phyloP scores from a whole-genome alignment of 2,113 vertebrate genomes.

The Ceuthmochares aereus region DNA sequence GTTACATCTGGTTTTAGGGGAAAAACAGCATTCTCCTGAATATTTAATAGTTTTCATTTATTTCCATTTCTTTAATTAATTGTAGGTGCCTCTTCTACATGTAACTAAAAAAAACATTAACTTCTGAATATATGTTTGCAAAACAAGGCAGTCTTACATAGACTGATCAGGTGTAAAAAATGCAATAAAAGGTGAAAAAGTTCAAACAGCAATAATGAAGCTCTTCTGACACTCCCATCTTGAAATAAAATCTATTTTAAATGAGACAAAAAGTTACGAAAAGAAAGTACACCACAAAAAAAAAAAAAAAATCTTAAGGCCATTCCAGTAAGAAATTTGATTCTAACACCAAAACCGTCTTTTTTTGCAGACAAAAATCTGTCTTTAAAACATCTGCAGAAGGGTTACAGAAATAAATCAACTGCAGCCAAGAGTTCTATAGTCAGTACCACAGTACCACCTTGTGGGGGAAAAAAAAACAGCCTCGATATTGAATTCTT shows the following conservation, averaged over 20 bases:
- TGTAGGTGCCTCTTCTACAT: not conserved
- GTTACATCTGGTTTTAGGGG: not conserved
- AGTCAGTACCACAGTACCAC: constrained; percentile 80
- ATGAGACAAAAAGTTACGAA: not conserved
- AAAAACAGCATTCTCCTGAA: not conserved
- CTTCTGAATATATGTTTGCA: not conserved
- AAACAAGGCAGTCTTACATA: not conserved
- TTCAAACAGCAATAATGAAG: not conserved
- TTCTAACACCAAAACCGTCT: constrained; percentile 43
- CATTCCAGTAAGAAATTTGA: constrained; percentile 20
- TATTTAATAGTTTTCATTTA: not conserved
- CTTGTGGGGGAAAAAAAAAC: constrained; percentile 71
- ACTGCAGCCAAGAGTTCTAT: not conserved
- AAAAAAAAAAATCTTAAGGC: not conserved
- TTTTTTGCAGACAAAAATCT: constrained; percentile 57
- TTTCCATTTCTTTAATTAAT: not conserved
- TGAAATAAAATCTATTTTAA: not conserved
- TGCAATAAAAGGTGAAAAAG: not conserved
- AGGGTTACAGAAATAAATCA: constrained; percentile 53
- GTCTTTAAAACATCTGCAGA: constrained; percentile 60
- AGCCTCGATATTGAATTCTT: not conserved
- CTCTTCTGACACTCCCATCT: not conserved
- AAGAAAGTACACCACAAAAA: not conserved
- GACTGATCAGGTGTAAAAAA: not conserved
- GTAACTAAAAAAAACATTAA: not conserved